These are phyloP conservation scores for Ibycter americanus DNA, from an alignment of 2,797 vertebrate genomes.

Conservation along the genomic window DNA sequence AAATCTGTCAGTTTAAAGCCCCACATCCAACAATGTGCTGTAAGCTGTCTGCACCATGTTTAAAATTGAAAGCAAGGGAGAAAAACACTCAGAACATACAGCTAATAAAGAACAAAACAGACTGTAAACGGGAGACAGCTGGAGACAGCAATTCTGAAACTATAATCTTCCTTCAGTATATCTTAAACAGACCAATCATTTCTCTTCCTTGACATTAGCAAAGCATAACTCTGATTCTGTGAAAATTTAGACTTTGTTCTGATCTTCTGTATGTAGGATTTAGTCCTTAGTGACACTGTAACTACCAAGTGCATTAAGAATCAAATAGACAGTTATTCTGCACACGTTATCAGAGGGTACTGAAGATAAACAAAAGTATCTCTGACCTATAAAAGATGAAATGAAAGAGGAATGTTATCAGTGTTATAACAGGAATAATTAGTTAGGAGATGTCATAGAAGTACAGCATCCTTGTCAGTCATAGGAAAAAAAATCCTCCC, in stretches of 20 bases:
- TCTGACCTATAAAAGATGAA: conserved; percentile 8
- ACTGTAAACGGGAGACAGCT: conserved; percentile 1
- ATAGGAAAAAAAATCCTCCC: neutral
- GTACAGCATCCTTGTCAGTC: neutral
- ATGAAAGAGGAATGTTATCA: neutral
- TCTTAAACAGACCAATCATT: conserved; percentile 42
- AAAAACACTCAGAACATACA: conserved; percentile 33
- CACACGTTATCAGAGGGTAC: neutral
- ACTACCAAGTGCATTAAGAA: neutral
- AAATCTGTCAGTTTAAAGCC: conserved; percentile 50
- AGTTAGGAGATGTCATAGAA: neutral
- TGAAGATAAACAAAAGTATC: neutral
- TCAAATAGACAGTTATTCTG: neutral
- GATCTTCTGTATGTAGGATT: neutral
- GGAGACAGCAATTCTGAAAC: conserved; percentile 40
- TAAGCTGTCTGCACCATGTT: conserved; percentile 22
- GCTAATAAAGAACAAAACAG: conserved; percentile 45
- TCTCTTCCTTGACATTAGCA: conserved; percentile 14
- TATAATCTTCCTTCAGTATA: conserved; percentile 30
- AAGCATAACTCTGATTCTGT: neutral
- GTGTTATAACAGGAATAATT: neutral
- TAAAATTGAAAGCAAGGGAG: conserved; percentile 54
- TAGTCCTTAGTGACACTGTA: neutral
- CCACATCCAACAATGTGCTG: neutral
- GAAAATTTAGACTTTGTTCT: conserved; percentile 27